Evolutionary conservation across 2,888 invertebrate genomes (phyloP).

Genomic region (Microctonus brassicae): DNA sequence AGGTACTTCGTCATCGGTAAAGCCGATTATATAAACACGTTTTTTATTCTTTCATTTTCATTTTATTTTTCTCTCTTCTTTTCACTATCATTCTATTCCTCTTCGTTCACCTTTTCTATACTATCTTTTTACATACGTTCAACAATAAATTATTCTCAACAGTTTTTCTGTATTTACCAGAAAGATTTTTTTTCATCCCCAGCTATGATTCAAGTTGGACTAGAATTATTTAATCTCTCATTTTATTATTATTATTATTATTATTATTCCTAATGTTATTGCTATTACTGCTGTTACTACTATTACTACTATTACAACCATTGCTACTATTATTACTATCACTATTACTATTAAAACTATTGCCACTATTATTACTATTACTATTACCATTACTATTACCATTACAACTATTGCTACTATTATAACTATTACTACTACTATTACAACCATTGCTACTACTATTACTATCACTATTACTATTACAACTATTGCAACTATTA

Average conservation of each 20-base stretch:
- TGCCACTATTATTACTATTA: too few species aligned
- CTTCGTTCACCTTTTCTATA: not conserved
- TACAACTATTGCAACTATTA: too few species aligned
- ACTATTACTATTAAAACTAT: too few species aligned
- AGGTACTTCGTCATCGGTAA: slow-evolving; percentile 7
- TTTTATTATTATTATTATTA: not conserved
- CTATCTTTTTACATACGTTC: not conserved
- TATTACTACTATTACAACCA: too few species aligned
- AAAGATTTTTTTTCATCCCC: slow-evolving; percentile 60
- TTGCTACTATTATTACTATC: too few species aligned
- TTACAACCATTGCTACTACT: too few species aligned
- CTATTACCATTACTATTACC: too few species aligned
- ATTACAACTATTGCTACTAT: too few species aligned
- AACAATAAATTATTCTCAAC: slow-evolving; percentile 7
- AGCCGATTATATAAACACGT: slow-evolving; percentile 13
- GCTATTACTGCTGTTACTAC: too few species aligned
- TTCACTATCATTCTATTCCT: not conserved
- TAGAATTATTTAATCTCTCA: not conserved
- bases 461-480: too few species aligned
- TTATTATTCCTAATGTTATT: too few species aligned
- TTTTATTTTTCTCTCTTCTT: not conserved
- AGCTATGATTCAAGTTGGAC: slow-evolving; percentile 55
- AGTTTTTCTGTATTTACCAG: slow-evolving; percentile 58
- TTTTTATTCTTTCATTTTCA: not conserved
- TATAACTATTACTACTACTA: too few species aligned